Base-by-base conservation (phyloP, 2,797 vertebrate species). In the Takifugu rubripes region DNA sequence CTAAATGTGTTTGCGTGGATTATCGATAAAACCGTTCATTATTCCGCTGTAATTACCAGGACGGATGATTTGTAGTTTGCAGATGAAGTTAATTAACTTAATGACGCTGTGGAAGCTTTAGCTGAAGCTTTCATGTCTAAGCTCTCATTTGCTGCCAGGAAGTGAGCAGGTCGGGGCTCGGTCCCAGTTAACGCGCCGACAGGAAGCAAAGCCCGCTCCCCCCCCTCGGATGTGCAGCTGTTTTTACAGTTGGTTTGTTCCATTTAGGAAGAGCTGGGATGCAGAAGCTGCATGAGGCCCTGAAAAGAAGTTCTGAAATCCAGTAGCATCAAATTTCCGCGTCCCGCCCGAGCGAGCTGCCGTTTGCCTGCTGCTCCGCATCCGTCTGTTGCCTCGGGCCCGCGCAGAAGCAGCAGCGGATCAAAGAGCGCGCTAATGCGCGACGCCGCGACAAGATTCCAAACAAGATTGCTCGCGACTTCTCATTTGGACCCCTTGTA, bases 381-480 rank as follows among this genome's bases (percentile, higher is more conserved):
- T 70, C 72, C 63, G 33, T 25, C 63, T 72, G 68, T 60, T 66
- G 74, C 79, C 63, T 29, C 40, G 56, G 66, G 74, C 77, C 26
- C 49, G 24, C 54, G 42, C 49, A 61, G 59, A 79, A 65, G 76
- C 63, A 57, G 55, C 16, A 47, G 54, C 66, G 66, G 75, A 80
- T 78, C 72, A 78, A 76, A 74, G 72, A 64, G 54, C 1, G 3
- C 61, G 70, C 48, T 70, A 74, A 76, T 76, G 70, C 56, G 52
- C 64, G 67, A 75, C 71, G 77, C 74, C 72, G 64, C 64, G 70
- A 67, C 74, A 72, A 68, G 74, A 81, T 77, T 77, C 79, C 64
- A 67, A 77, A 82, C 74, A 74, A 79, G 79, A 84, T 74, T 79
- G 56, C 68, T 84, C 65, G 50, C 2, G n/a, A 73, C 69, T 79